Evolutionary conservation across 2,888 invertebrate species (phyloP), one percentile per base, ranked within the genome.

Genomic region (Aspidapion aeneum): DNA sequence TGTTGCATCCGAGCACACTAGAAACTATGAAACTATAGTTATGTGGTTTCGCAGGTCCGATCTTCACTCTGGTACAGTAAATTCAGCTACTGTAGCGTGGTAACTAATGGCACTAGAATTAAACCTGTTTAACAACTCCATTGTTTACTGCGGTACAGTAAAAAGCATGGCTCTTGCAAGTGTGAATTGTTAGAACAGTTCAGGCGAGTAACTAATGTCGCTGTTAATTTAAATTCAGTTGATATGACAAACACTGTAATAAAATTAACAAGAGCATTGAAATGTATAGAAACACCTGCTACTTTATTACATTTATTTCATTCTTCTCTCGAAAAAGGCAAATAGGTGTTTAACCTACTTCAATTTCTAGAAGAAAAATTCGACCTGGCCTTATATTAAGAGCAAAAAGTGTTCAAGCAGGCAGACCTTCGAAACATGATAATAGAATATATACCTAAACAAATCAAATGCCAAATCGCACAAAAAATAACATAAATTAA

Each of bases 221-320:
- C 55, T 18, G 2, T 3, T 18, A 55, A 18, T 18, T 19, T n/a
- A 18, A 55, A 17, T 55, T 55, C 18, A 55, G 18, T 55, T 55
- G 55, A 20, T 55, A 55, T 48, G 58, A 58, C 58, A 48, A 58
- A 49, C 18, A 58, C 58, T 49, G 50, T 58, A 50, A 58, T 58
- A 58, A 49, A 58, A 58, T 58, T 58, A n/a, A n/a, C n/a, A 48
- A 58, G 18, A 58, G 58, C 58, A 58, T 58, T 58, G 18, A 58
- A 58, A 58, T 49, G 48, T 58, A 58, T 19, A 58, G 48, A 49
- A 58, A 48, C 57, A 57, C 57, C 35, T 48, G 58, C 58, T 49
- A 18, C 22, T 49, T 19, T 5, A 58, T 58, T 35, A 22, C 57
- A 7, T 57, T 35, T 9, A 12, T 48, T n/a, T 9, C 35, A 57